Evolutionary conservation across 2,888 invertebrate species (phyloP).

Genomic region (Drosophila anomalata): DNA sequence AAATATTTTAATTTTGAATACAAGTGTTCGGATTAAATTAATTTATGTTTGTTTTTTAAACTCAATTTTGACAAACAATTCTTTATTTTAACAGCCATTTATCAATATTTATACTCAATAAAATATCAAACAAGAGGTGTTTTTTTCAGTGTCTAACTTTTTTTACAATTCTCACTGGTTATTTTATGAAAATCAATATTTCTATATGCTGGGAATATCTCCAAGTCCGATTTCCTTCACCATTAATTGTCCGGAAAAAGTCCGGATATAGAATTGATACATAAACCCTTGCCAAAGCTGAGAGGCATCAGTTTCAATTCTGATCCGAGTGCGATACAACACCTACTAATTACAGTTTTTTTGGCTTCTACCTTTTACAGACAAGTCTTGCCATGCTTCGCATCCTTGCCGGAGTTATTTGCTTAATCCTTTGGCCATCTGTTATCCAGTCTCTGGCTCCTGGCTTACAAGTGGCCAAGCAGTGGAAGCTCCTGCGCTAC

Average conservation of each 20-base stretch:
- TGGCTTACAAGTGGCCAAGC: constrained; percentile 87
- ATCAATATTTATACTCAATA: too few species aligned
- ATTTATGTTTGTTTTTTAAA: too few species aligned
- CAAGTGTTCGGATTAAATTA: too few species aligned
- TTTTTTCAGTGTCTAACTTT: background rate
- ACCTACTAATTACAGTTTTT: constrained; percentile 15
- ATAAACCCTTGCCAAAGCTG: constrained; percentile 13
- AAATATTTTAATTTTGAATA: background rate
- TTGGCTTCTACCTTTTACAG: constrained; percentile 22
- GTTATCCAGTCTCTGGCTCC: constrained; percentile 30
- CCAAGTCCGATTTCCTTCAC: constrained; percentile 20
- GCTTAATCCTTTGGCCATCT: constrained; percentile 44
- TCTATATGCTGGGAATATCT: constrained; percentile 23
- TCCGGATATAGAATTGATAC: constrained; percentile 36
- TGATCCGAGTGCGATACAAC: constrained; percentile 10
- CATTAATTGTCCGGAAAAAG: constrained; percentile 8
- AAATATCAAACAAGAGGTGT: background rate
- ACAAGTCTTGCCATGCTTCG: constrained; percentile 40
- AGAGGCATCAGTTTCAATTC: constrained; percentile 18
- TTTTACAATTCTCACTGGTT: background rate
- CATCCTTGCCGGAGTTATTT: constrained; percentile 39
- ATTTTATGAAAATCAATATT: background rate
- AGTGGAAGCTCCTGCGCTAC: constrained; percentile 89
- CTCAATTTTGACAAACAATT: too few species aligned
- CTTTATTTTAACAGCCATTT: too few species aligned